Evolutionary conservation across 2,113 vertebrate genomes (phyloP), one percentile per base, ranked within the genome.

Genomic region (Chamaetylas fuelleborni): DNA sequence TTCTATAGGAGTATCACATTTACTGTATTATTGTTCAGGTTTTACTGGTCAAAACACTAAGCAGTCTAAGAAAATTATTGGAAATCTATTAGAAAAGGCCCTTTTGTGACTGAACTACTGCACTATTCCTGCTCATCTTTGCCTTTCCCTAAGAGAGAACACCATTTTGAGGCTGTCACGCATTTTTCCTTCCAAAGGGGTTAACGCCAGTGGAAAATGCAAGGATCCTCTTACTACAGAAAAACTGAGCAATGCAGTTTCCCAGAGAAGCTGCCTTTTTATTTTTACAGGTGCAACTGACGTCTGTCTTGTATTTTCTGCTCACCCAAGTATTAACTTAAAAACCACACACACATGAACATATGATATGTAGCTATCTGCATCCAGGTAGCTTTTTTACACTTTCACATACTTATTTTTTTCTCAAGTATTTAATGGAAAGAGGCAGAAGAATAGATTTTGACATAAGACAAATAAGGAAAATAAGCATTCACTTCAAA

Each of bases 251-350:
- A 26, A 26, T 11, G 54, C 51, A 54, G 22, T 50, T 67, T 79
- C 81, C 76, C 71, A 74, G 70, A 85, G 45, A 87, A 91, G 54
- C 23, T 40, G 38, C 54, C 31, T 70, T 92, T 92, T 93, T 86
- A 94, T 77, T 96, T 96, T 93, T 51, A 96, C 81, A 91, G 92
- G 81, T 95, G 71, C 93, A 88, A 34, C 51, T 57, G 48, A 58
- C 38, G 34, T 24, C 71, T 80, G 48, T 38, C 67, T 66, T n/a
- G 26, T 72, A 79, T 86, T 92, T 92, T 93, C 70, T 80, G 56
- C 82, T 91, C 77, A 71, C 43, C 20, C 77, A 31, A 66, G 23
- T 60, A 90, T 40, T 84, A 42, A 91, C 64, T 72, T 54, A 34
- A 90, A 92, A 92, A 11, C n/a, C 83, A 69, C 48, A 70, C 45